Conservation (phyloP, 2,888 invertebrate genomes). For the Danaus chrysippus region DNA sequence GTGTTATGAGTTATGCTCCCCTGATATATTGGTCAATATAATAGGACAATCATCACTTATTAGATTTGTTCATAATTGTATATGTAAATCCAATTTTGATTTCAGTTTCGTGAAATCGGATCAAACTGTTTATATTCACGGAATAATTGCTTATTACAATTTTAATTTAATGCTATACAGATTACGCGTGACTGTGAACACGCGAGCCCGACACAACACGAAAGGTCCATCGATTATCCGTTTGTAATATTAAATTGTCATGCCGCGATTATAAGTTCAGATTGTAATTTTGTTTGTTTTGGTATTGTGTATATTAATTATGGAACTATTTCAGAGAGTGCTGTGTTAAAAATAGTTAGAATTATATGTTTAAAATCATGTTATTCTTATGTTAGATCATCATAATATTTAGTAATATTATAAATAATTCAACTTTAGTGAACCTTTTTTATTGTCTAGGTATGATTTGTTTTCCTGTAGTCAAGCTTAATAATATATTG, state of each 20-base stretch:
- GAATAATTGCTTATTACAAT: slow-evolving; percentile 21
- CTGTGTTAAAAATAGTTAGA: too few relatives aligned
- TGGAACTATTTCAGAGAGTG: too few relatives aligned
- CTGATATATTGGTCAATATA: slow-evolving; percentile 1
- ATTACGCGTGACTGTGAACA: slow-evolving; percentile 24
- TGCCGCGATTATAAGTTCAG: background rate
- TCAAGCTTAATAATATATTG: too few relatives aligned
- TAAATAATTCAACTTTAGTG: too few relatives aligned
- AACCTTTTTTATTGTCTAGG: too few relatives aligned
- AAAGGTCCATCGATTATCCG: slow-evolving; percentile 14
- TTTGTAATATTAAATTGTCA: slow-evolving; percentile 5
- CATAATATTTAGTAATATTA: too few relatives aligned
- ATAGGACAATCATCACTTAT: background rate
- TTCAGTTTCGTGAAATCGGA: background rate
- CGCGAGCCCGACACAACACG: slow-evolving; percentile 18
- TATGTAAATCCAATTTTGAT: background rate
- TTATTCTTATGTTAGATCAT: too few relatives aligned
- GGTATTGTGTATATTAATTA: too few relatives aligned
- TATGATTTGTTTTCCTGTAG: too few relatives aligned
- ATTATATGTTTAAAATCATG: too few relatives aligned
- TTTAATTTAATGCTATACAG: slow-evolving; percentile 19
- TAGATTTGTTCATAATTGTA: background rate
- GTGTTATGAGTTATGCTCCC: background rate
- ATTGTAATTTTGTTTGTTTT: background rate
- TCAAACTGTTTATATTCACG: slow-evolving; percentile 7